phyloP scores from a whole-genome alignment of 2,888 invertebrate species.

The Teleogryllus oceanicus region DNA sequence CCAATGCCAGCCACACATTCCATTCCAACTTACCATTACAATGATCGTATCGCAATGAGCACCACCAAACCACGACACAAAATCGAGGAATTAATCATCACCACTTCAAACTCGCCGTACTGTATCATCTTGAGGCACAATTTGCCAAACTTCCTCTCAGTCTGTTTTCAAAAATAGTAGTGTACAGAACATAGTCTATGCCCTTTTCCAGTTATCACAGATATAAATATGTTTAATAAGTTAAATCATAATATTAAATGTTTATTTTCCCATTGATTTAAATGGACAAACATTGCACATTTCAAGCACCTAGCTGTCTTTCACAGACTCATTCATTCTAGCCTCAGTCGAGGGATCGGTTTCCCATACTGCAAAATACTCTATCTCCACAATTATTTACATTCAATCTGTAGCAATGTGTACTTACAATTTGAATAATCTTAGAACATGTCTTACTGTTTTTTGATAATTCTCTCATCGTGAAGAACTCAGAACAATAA shows the following conservation, averaged over 20 bases:
- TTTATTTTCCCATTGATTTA: not conserved
- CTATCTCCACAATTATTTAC: not conserved
- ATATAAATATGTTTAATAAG: conserved; percentile 26
- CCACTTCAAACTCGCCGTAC: not conserved
- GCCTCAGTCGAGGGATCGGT: not conserved
- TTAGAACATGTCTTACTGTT: not conserved
- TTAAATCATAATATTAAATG: not conserved
- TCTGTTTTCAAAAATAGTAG: conserved; percentile 8
- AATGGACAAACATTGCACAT: conserved; percentile 2
- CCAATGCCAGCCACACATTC: not conserved
- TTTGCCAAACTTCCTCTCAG: not conserved
- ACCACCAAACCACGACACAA: not conserved
- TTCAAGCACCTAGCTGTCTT: not conserved
- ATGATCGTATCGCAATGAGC: not conserved
- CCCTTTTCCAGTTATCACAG: conserved; percentile 28
- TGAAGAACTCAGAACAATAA: not conserved
- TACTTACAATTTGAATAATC: not conserved
- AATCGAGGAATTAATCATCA: not conserved
- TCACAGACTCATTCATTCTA: not conserved
- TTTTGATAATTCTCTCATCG: not conserved
- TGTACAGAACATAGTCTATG: conserved; percentile 1
- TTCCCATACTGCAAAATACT: not conserved
- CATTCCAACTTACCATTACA: not conserved
- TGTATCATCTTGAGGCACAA: not conserved
- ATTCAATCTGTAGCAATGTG: not conserved